Evolutionary conservation across 2,797 vertebrate species (phyloP), one percentile per base, ranked within the genome.

Genomic region (Scomberomorus guttatus): DNA sequence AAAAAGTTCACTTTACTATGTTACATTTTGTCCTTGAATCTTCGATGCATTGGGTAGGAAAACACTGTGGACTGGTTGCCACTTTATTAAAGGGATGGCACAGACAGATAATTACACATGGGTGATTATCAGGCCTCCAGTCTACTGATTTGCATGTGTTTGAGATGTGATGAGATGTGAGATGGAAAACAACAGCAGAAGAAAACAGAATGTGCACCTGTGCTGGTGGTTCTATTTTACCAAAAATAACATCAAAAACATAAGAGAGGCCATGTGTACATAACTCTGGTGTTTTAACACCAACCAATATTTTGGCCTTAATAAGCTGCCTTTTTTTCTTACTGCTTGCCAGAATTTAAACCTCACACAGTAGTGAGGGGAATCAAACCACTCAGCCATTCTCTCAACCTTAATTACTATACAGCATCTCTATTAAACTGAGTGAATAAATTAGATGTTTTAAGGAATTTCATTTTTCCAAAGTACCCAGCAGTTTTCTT

Each of bases 121-220:
- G 22, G 25, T 63, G 20, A 42, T 77, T 68, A 59, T 59, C 18
- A 44, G 59, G 52, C 44, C 39, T 78, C 51, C 56, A 39, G 29
- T 37, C 44, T 1, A 11, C 48, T 74, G 48, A 80, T 82, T 87
- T 79, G 64, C 72, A 79, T 80, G 50, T 51, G 65, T 60, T 72
- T 75, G 71, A 70, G 67, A 70, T 50, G 52, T 39, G 18, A 10
- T 37, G 8, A 37, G 37, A 37, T 37, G 37, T 3, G 10, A 37
- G 22, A 9, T 20, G 17, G 61, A 70, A 57, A 73, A 60, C 29
- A 27, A 25, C n/a, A 54, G 57, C 5, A 5, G 5, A 34, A 32
- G 5, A 76, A 77, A 73, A 75, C 5, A 22, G 29, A 29, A 51
- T 56, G 50, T 20, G 13, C 1, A 68, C 52, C 60, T 78, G 63